Percentiles rank a stretch among this genome's conserved stretches.
Conservation (phyloP, 2,797 vertebrate species). For the Schizopygopsis pylzovi region DNA sequence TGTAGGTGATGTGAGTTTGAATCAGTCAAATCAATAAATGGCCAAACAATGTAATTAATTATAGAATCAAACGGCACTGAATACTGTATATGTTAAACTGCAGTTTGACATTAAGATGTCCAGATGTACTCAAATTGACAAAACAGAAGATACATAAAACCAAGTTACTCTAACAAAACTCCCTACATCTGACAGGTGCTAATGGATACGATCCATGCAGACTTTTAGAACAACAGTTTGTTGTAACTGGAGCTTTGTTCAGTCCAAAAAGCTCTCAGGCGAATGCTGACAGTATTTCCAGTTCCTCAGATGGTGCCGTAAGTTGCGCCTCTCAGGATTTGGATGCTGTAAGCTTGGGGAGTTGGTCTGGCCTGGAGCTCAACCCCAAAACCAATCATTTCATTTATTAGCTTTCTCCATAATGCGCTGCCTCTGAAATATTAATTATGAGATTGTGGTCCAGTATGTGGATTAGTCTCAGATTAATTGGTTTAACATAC, state of each 20-base stretch:
- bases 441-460: conserved; percentile 71
- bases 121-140: background rate
- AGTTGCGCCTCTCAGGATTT: conserved; percentile 39
- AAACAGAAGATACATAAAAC: conserved; percentile 5
- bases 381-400: conserved; percentile 66
- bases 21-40: background rate
- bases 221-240: conserved; percentile 5
- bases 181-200: background rate
- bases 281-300: conserved; percentile 34
- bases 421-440: conserved; percentile 72
- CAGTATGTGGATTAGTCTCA: conserved; percentile 61
- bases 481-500: conserved; percentile 76
- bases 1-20: background rate
- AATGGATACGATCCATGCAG: conserved; percentile 25
- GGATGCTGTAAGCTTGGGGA: conserved; percentile 45
- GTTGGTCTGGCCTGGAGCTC: conserved; percentile 54
- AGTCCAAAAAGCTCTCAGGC: conserved; percentile 30
- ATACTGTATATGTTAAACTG: background rate
- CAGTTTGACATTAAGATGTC: background rate
- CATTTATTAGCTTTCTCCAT: conserved; percentile 62
- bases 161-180: conserved; percentile 4
- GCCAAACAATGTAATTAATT: background rate
- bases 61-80: background rate
- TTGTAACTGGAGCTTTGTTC: conserved; percentile 12
- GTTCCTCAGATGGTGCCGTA: conserved; percentile 29